Percentiles rank a stretch among this genome's conserved stretches.
phyloP scores from a whole-genome alignment of 2,888 invertebrate genomes.

The Drosophila infuscata region DNA sequence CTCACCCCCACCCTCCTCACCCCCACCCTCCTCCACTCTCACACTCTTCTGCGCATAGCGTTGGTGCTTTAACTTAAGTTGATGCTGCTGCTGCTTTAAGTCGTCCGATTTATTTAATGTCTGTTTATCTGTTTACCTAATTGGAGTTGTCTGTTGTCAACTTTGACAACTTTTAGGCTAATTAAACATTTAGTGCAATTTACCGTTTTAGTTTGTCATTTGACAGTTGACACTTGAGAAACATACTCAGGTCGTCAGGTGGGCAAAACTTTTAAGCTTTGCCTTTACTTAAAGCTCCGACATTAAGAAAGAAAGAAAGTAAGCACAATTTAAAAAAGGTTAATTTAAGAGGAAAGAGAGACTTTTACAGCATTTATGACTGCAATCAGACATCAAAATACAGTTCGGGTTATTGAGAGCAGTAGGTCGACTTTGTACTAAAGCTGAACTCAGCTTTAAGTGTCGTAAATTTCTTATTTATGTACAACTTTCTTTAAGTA shows the following conservation, averaged over 20 bases:
- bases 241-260: not conserved
- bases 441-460: not conserved
- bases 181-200: constrained; percentile 31
- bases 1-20: not conserved
- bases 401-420: not conserved
- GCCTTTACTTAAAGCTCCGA: constrained; percentile 8
- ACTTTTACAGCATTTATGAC: not conserved
- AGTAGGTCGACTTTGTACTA: constrained; percentile 6
- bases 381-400: not conserved
- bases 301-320: not conserved
- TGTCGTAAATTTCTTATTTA: not conserved
- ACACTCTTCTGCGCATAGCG: not conserved
- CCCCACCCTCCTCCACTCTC: not conserved
- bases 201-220: constrained; percentile 22
- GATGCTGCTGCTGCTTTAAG: constrained; percentile 37
- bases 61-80: constrained; percentile 54
- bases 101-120: constrained; percentile 31
- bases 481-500: not conserved
- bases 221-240: constrained; percentile 11
- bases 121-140: constrained; percentile 31
- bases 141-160: constrained; percentile 37
- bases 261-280: constrained; percentile 15
- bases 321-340: not conserved
- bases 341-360: not conserved
- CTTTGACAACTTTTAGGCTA: constrained; percentile 26